A percentile compares a stretch with the other conserved stretches of the same genome.
Evolutionary conservation across 2,797 vertebrate species (phyloP).

Genomic region (Perodicticus potto): DNA sequence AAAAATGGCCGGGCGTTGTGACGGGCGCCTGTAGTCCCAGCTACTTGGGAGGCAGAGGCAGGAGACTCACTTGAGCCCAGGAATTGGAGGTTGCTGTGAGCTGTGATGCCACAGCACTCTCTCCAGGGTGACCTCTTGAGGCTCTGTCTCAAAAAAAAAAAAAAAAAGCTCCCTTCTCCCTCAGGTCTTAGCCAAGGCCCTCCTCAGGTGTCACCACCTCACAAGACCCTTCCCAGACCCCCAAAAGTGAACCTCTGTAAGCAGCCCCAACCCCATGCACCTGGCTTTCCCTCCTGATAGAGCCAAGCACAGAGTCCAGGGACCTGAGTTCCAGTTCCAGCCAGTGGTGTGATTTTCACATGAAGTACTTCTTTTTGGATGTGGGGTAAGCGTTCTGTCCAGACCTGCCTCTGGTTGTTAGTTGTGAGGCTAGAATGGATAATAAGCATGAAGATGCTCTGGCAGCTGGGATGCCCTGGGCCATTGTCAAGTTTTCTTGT

Average conservation of each 20-base stretch:
- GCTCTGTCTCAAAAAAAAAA: too few relatives aligned
- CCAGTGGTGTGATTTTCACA: neutral
- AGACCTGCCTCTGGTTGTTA: neutral
- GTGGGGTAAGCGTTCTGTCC: neutral
- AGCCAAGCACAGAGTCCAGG: neutral
- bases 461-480: rapidly evolving
- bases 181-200: neutral
- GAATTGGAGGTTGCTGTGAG: too few relatives aligned
- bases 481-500: neutral
- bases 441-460: neutral
- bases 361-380: neutral
- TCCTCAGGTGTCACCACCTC: neutral
- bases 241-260: neutral
- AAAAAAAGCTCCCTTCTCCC: neutral
- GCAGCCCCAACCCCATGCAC: rapidly evolving
- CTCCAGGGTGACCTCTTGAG: too few relatives aligned
- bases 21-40: too few relatives aligned
- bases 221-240: neutral
- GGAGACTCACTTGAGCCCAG: too few relatives aligned
- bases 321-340: neutral
- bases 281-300: neutral
- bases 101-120: too few relatives aligned
- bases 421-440: neutral
- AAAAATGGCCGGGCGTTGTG: too few relatives aligned
- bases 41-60: too few relatives aligned